phyloP scores from a whole-genome alignment of 2,888 invertebrate genomes.

The Hirtodrosophila histrioides region DNA sequence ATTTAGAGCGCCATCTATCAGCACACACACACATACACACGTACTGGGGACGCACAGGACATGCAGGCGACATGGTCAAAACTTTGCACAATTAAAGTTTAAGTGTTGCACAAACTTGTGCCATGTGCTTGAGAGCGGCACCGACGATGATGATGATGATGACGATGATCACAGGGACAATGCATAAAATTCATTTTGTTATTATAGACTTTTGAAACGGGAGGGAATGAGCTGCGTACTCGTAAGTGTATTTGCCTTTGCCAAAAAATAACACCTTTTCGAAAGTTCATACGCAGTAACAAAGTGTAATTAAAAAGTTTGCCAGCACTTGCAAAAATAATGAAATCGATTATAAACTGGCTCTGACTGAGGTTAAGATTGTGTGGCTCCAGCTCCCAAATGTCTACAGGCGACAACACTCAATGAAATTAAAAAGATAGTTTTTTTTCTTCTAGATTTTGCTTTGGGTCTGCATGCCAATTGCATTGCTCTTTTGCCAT shows the following conservation, averaged over 20 bases:
- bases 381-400: not conserved
- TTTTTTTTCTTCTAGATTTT: slow-evolving; percentile 15
- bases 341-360: slow-evolving; percentile 72
- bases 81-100: slow-evolving; percentile 80
- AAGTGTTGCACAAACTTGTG: slow-evolving; percentile 79
- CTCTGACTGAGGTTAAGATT: slow-evolving; percentile 15
- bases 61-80: slow-evolving; percentile 71
- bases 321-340: slow-evolving; percentile 65
- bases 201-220: slow-evolving; percentile 55
- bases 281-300: slow-evolving; percentile 57
- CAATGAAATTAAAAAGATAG: slow-evolving; percentile 63
- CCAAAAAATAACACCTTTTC: slow-evolving; percentile 58
- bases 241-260: slow-evolving; percentile 40
- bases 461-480: slow-evolving; percentile 32
- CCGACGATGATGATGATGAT: slow-evolving; percentile 12
- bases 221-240: slow-evolving; percentile 15
- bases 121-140: slow-evolving; percentile 51
- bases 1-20: slow-evolving; percentile 75
- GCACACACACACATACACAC: slow-evolving; percentile 37
- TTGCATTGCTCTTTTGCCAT: slow-evolving; percentile 47
- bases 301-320: slow-evolving; percentile 76
- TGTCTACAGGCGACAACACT: slow-evolving; percentile 33
- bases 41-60: slow-evolving; percentile 37
- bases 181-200: slow-evolving; percentile 71
- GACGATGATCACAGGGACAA: slow-evolving; percentile 28